phyloP scores from a whole-genome alignment of 2,113 vertebrate species.

The Elachura formosa region DNA sequence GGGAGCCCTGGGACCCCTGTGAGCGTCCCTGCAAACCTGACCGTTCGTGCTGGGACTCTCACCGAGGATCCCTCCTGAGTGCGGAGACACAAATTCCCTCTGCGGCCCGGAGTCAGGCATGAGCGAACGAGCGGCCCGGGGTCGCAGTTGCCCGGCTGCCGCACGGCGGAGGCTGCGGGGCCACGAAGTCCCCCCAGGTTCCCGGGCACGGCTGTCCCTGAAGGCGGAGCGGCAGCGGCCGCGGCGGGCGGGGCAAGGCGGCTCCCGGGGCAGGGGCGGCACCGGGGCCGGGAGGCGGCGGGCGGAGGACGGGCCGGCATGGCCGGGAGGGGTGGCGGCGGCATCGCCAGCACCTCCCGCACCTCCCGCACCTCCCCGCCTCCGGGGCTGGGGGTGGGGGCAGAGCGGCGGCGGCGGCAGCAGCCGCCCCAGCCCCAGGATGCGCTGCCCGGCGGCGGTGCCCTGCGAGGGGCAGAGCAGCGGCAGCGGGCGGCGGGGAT shows the following conservation, averaged over 20 bases:
- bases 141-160: background rate
- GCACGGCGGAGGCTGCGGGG: background rate
- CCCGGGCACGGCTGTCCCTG: fast-evolving
- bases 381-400: too few species aligned
- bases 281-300: background rate
- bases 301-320: background rate
- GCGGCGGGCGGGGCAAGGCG: background rate
- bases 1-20: fast-evolving
- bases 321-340: background rate
- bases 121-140: background rate
- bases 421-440: too few species aligned
- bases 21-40: fast-evolving
- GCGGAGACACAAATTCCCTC: too few species aligned
- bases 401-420: too few species aligned
- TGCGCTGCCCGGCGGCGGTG: too few species aligned
- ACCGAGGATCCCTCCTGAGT: fast-evolving
- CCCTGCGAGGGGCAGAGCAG: too few species aligned
- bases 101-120: fast-evolving
- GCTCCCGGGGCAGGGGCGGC: background rate
- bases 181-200: fast-evolving
- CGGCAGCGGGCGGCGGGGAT: too few species aligned
- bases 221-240: background rate
- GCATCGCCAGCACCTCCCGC: too few species aligned
- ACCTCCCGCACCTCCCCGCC: too few species aligned
- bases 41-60: background rate